Evolutionary conservation across 1,140 invertebrate genomes (phyloP).

Genomic region (Notospermus geniculatus): DNA sequence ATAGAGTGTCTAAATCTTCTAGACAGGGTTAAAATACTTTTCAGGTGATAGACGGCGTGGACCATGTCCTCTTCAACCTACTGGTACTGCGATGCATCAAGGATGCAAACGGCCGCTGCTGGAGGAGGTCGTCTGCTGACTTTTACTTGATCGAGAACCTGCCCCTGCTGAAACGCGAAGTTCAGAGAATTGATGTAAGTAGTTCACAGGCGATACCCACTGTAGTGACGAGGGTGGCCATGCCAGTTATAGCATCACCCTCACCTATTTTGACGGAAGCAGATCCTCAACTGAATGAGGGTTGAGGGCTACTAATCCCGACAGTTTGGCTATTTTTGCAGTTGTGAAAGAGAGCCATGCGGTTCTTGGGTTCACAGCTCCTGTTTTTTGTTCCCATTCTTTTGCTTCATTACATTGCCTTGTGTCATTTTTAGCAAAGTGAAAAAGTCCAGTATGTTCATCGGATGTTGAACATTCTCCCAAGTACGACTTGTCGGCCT

Average conservation of each 20-base stretch:
- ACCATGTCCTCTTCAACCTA: conserved; percentile 44
- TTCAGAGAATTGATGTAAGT: conserved; percentile 14
- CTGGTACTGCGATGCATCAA: conserved; percentile 40
- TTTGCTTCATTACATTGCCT: background rate
- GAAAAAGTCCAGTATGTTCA: conserved; percentile 26
- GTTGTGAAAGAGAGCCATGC: too few relatives aligned
- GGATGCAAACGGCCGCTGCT: conserved; percentile 39
- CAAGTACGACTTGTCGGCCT: conserved; percentile 35
- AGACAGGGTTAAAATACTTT: background rate
- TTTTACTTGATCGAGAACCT: conserved; percentile 45
- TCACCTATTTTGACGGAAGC: too few relatives aligned
- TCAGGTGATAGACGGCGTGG: conserved; percentile 44
- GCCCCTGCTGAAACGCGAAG: conserved; percentile 27
- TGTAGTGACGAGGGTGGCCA: conserved; percentile 13
- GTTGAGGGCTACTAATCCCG: too few relatives aligned
- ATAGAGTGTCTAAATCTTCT: too few relatives aligned
- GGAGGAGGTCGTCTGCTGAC: conserved; percentile 39
- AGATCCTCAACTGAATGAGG: too few relatives aligned
- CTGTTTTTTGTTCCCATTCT: background rate
- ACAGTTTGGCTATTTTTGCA: too few relatives aligned
- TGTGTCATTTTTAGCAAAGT: background rate
- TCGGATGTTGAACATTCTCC: conserved; percentile 30
- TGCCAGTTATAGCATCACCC: too few relatives aligned
- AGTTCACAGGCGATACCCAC: too few relatives aligned
- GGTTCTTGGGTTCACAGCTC: too few relatives aligned